Evolutionary conservation across 1,140 invertebrate genomes (phyloP).

Genomic region (Procambarus virginalis): DNA sequence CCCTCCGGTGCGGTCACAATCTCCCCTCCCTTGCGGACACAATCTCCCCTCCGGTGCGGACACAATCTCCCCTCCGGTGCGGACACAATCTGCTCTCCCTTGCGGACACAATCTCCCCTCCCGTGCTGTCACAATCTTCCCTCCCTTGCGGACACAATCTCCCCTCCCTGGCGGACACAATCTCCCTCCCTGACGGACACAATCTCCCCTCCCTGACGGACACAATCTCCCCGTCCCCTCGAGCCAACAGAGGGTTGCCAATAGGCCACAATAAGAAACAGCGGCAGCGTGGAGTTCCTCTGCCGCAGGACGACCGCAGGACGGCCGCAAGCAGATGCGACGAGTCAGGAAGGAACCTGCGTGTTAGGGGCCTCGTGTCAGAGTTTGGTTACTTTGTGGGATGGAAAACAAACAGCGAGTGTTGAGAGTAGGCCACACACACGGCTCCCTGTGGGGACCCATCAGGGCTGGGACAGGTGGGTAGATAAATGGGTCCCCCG

Average conservation of each 20-base stretch:
- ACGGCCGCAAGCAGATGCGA: neutral
- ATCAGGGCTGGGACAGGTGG: neutral
- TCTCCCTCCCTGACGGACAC: neutral
- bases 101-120: neutral
- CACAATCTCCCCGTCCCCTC: neutral
- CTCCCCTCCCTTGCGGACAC: neutral
- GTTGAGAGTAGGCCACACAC: neutral
- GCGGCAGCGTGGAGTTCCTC: neutral
- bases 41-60: no score
- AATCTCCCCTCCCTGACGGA: no score
- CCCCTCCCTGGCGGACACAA: no score
- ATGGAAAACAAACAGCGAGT: constrained; percentile 2
- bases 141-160: no score
- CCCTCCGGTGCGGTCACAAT: no score
- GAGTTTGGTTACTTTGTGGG: constrained; percentile 7
- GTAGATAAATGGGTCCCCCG: no score
- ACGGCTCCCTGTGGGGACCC: neutral
- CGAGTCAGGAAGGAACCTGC: neutral
- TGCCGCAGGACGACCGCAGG: neutral
- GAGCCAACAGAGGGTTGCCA: neutral
- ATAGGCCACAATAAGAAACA: neutral
- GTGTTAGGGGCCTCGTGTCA: neutral
- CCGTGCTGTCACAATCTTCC: no score
- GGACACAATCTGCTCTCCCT: no score
- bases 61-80: no score